Percentiles rank a stretch among this genome's conserved stretches.
These are phyloP conservation scores for Cyclina sinensis DNA, from an alignment of 1,140 invertebrate species.

Conservation along the genomic window DNA sequence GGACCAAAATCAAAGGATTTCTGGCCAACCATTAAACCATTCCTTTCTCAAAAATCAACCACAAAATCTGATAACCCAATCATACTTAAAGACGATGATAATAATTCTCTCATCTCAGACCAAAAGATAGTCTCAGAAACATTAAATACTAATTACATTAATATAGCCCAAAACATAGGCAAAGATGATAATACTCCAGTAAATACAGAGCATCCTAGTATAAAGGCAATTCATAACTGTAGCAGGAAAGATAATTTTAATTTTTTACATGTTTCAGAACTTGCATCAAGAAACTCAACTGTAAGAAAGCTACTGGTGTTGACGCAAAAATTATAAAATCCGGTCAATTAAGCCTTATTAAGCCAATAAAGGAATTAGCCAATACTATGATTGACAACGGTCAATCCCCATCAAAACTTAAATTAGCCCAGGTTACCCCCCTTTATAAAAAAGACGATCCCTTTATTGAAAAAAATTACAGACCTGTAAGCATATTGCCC, in stretches of 20 bases:
- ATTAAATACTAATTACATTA: not conserved
- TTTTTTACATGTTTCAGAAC: not conserved
- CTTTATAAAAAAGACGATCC: not conserved
- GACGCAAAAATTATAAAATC: not conserved
- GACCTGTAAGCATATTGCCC: not conserved
- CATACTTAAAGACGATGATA: not conserved
- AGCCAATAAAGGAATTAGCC: not conserved
- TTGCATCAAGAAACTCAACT: not conserved
- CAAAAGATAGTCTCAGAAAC: not conserved
- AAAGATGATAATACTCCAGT: not conserved
- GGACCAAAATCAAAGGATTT: slow-evolving; percentile 41
- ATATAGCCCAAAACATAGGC: not conserved
- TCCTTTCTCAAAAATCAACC: slow-evolving; percentile 9
- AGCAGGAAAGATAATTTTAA: not conserved
- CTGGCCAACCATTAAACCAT: slow-evolving; percentile 39
- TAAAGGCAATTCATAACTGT: not conserved
- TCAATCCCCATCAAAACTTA: slow-evolving; percentile 35
- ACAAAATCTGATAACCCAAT: not conserved
- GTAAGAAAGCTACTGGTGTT: not conserved
- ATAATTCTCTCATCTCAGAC: not conserved
- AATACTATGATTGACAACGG: not conserved
- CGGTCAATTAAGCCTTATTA: not conserved
- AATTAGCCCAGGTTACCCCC: not conserved
- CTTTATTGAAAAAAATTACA: not conserved
- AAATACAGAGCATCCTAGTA: not conserved